These are phyloP conservation scores for Hemiprocne comata DNA, from an alignment of 2,113 vertebrate species.

Conservation along the genomic window DNA sequence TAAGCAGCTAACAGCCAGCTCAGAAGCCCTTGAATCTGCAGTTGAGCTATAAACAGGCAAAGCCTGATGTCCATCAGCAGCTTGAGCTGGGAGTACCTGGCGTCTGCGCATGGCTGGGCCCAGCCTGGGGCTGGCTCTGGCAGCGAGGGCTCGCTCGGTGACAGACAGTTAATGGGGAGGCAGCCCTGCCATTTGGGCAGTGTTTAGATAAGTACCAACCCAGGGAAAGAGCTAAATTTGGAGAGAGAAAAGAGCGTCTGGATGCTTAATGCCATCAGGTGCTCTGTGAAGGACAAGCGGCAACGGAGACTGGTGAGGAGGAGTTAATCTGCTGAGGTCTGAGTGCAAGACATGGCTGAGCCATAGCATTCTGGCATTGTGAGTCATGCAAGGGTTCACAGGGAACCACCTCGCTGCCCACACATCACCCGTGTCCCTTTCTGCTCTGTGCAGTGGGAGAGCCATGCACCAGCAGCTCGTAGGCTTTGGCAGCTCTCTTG, in stretches of 20 bases:
- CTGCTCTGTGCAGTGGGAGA: not conserved
- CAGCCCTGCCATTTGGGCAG: slow-evolving; percentile 36
- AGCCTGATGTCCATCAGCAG: not conserved
- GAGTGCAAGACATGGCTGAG: not conserved
- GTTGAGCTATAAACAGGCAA: not conserved
- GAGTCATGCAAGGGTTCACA: not conserved
- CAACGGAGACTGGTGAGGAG: not conserved
- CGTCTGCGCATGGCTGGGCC: slow-evolving; percentile 8
- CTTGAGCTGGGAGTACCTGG: slow-evolving; percentile 34
- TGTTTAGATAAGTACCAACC: slow-evolving; percentile 7
- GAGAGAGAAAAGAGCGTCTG: not conserved
- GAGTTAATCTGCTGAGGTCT: not conserved
- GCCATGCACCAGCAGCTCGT: not conserved
- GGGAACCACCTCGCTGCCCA: not conserved
- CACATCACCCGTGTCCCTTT: fast-evolving
- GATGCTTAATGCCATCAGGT: not conserved
- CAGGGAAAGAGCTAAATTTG: not conserved
- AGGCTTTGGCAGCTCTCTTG: not conserved
- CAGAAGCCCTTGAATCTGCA: slow-evolving; percentile 7
- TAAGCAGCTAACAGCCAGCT: not conserved
- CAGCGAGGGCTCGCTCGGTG: not conserved
- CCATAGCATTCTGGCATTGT: fast-evolving
- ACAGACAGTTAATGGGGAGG: slow-evolving; percentile 9
- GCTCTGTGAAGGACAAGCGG: not conserved
- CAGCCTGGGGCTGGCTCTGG: slow-evolving; percentile 7